Percentiles rank a stretch among this genome's conserved stretches.
phyloP scores from a whole-genome alignment of 2,113 vertebrate genomes.

The Scatophagus argus region DNA sequence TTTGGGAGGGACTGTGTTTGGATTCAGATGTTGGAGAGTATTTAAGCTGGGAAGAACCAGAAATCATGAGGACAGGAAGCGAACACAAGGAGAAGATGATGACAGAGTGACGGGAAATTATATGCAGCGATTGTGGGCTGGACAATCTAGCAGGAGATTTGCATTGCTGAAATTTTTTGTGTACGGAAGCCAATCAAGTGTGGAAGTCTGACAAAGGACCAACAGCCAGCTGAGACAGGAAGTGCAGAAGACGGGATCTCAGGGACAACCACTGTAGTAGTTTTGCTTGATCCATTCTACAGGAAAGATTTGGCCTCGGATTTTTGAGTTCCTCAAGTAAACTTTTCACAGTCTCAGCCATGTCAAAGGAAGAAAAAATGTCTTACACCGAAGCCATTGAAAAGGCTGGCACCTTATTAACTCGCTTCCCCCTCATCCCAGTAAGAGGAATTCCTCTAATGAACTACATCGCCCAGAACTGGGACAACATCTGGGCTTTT shows the following conservation, averaged over 20 bases:
- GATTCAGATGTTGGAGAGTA: slow-evolving; percentile 24
- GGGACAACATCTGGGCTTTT: slow-evolving; percentile 80
- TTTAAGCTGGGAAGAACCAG: not conserved
- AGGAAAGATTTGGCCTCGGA: not conserved
- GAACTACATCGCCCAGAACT: slow-evolving; percentile 75
- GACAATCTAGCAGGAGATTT: not conserved
- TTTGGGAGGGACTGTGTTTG: not conserved
- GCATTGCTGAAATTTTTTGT: not conserved
- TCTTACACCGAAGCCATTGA: slow-evolving; percentile 65
- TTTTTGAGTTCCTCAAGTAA: not conserved
- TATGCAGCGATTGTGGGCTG: not conserved
- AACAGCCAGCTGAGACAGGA: slow-evolving; percentile 8
- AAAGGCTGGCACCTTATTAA: slow-evolving; percentile 40
- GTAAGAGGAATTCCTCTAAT: slow-evolving; percentile 81
- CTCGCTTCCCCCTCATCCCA: slow-evolving; percentile 76
- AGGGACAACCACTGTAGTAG: not conserved
- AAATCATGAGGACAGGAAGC: slow-evolving; percentile 16
- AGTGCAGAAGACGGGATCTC: not conserved
- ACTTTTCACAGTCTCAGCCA: slow-evolving; percentile 19
- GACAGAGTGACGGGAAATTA: slow-evolving; percentile 19
- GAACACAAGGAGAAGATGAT: slow-evolving; percentile 12
- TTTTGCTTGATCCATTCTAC: not conserved
- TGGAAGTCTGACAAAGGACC: slow-evolving; percentile 36
- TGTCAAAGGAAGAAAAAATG: slow-evolving; percentile 54
- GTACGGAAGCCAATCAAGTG: not conserved